Base-by-base conservation (phyloP, 2,113 vertebrate species). In the Callionymus lyra region DNA sequence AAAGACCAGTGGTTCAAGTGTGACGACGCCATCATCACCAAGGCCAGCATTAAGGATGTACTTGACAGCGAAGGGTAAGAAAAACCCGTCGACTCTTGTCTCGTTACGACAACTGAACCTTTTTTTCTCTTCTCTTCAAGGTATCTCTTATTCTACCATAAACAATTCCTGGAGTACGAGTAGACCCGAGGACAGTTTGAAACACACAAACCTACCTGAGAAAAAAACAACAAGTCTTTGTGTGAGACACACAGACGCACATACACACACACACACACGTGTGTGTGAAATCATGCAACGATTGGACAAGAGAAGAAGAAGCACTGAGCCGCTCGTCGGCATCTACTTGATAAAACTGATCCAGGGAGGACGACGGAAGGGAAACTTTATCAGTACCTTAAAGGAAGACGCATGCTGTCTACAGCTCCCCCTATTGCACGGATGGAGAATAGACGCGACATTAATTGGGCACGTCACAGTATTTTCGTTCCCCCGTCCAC, bases 1-100 rank as follows among this genome's bases (percentile, higher is more conserved):
- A 99, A 97, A 82, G 95, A 99, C 89, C 95, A 99, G 87, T 99
- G 95, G 95, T 99, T 99, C 85, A 99, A 99, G 71, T 99, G 95
- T 81, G 95, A 99, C 12, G 95, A 99, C 10, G 95, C 95, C 70
- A 97, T 99, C 79, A 99, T 99, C 85, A 99, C 95, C 80, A 98
- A 98, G 87, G 95, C 95, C 87, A 94, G 90, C 91, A 98, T 98
- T 80, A 92, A 91, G 74, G 93, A 99, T 16, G 95, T 99, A 63
- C 88, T 99, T 82, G 94, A 99, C 84, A 99, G 95, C 10, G 95
- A 99, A 85, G 95, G 95, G 95, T 99, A 62, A 60, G 93, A 32
- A 34, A 2, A 4, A 5, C 21, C 4, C 21, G 4, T 27, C 21
- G 21, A 4, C 21, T 27, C 21, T 4, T 8, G 4, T 8, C 21